Base-by-base conservation (phyloP, 2,888 invertebrate genomes). In the Ophion costatus region DNA sequence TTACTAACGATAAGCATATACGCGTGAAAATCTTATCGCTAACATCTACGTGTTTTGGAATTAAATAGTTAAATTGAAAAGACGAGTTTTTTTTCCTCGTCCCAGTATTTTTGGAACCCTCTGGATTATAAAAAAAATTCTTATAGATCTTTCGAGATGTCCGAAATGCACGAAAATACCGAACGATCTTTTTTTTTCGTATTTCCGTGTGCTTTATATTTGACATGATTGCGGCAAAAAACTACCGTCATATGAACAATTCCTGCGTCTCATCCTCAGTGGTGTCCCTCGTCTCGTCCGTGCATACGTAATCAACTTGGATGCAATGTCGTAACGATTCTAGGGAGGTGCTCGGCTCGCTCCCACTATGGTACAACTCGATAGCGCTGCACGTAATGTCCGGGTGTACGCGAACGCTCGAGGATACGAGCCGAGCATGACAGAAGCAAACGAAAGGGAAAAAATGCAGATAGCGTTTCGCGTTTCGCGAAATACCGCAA, bases 311-410 rank as follows among this genome's bases (percentile, higher is more conserved):
- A 38, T 38, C 3, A 51, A 51, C 17, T 51, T 2, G 51, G 51
- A 51, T 51, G 51, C 14, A 51, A 14, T 51, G 14, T 51, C 51
- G 51, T 17, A 17, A 51, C 51, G 51, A 69, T 51, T 69, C 45
- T 69, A 69, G 45, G n/a, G 14, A 20, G 45, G 69, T 24, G 69
- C 45, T 69, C n/a, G 10, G 45, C 45, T 75, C 64, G 29, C 79
- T 20, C 20, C 69, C n/a, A 11, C 45, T 22, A 29, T 24, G 42
- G 38, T 22, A 9, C 57, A 20, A 33, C 51, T 45, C 24, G 51
- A 17, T 51, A 51, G 22, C 61, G 61, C 45, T 42, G 42, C 22
- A 42, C 74, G 61, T 63, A 74, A 63, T 24, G 24, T 59, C 22
- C 69, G 69, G 22, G 17, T 10, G n/a, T 5, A 2, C n/a, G 24